Percentiles rank a stretch among this genome's conserved stretches.
These are phyloP conservation scores for Callaeas wilsoni DNA, from an alignment of 2,113 vertebrate genomes.

Conservation along the genomic window DNA sequence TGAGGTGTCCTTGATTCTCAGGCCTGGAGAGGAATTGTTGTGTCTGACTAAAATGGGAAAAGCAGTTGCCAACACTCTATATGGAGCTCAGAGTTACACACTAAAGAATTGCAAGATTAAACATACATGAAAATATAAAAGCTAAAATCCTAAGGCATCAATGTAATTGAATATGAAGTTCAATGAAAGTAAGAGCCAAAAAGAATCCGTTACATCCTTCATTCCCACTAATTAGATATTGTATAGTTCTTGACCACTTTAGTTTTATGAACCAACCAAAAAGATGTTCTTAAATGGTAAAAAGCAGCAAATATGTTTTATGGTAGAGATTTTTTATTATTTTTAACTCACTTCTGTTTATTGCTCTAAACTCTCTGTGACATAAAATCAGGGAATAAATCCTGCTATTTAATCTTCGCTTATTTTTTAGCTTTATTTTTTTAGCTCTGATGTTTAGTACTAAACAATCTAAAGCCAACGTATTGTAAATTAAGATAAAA, in stretches of 20 bases:
- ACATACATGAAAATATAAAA: no score
- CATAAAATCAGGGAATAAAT: constrained; percentile 31
- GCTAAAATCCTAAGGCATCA: no score
- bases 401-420: background rate
- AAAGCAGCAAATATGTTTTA: background rate
- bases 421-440: background rate
- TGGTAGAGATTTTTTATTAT: background rate
- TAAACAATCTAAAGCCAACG: background rate
- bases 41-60: no score
- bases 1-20: no score
- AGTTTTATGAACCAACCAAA: background rate
- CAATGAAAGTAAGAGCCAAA: background rate
- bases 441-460: background rate
- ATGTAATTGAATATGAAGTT: background rate
- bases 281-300: background rate
- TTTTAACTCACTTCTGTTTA: constrained; percentile 17
- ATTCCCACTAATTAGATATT: background rate
- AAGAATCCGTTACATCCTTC: background rate
- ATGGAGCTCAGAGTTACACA: no score
- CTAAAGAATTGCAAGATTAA: no score
- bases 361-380: background rate
- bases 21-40: no score
- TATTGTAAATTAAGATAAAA: constrained; percentile 37
- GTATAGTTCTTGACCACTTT: background rate
- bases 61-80: no score